phyloP scores from a whole-genome alignment of 1,140 invertebrate species.

The Drosophila azteca region DNA sequence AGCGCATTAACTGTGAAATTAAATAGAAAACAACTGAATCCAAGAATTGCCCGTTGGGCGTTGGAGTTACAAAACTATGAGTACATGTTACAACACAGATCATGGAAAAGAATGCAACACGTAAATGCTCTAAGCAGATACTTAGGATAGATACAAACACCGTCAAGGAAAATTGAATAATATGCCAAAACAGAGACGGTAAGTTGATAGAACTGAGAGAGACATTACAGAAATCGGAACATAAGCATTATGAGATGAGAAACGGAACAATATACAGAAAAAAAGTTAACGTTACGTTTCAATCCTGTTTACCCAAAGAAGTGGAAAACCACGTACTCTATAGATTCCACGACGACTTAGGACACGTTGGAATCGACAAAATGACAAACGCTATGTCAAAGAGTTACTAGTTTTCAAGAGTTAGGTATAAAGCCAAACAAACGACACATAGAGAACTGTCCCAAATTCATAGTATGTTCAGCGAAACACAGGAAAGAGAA shows the following conservation, averaged over 20 bases:
- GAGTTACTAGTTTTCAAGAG: not conserved
- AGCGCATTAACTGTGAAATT: no score
- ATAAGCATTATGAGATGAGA: not conserved
- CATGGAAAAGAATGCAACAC: not conserved
- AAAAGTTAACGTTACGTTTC: not conserved
- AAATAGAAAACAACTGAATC: no score
- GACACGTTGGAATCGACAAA: constrained; percentile 5
- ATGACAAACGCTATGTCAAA: not conserved
- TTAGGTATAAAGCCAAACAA: not conserved
- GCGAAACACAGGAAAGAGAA: not conserved
- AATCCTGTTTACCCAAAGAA: constrained; percentile 4
- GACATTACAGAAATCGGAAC: no score
- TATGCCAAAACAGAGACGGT: not conserved
- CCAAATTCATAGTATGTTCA: not conserved
- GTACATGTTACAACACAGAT: no score
- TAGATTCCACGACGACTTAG: constrained; percentile 8
- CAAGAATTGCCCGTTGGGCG: no score
- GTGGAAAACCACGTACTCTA: constrained; percentile 6
- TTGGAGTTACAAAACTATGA: no score
- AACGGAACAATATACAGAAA: constrained; percentile 4
- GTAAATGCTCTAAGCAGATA: constrained; percentile 8
- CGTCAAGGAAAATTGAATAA: constrained; percentile 1
- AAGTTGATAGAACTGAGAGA: no score
- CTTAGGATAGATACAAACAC: constrained; percentile 1
- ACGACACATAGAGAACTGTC: not conserved